A percentile compares a stretch with the other conserved stretches of the same genome.
These are phyloP conservation scores for Agapostemon virescens DNA, from an alignment of 2,888 invertebrate genomes.

Conservation along the genomic window DNA sequence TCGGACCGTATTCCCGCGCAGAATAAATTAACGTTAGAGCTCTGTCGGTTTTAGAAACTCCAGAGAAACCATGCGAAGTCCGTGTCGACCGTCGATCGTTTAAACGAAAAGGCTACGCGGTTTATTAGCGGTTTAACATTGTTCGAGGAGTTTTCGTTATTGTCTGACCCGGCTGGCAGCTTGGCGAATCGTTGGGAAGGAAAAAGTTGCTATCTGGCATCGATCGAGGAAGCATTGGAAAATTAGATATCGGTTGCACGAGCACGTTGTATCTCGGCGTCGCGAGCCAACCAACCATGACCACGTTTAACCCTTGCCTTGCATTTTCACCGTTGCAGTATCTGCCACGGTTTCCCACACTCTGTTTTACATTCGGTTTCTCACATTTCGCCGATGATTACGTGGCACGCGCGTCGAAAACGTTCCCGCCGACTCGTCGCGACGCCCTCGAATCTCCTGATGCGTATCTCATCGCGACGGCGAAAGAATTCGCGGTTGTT, in stretches of 20 bases:
- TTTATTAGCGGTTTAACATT: not conserved
- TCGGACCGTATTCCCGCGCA: no score
- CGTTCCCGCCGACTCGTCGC: constrained; percentile 25
- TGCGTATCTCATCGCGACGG: constrained; percentile 20
- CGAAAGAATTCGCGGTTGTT: constrained; percentile 1
- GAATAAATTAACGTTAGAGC: not conserved
- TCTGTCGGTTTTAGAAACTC: not conserved
- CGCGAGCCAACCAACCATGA: constrained; percentile 47
- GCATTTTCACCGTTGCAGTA: constrained; percentile 39
- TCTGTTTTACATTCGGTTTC: constrained; percentile 48
- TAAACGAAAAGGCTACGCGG: not conserved
- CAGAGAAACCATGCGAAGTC: not conserved
- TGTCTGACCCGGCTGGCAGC: not conserved
- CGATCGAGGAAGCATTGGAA: constrained; percentile 42
- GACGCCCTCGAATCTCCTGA: not conserved
- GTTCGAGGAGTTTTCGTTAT: not conserved
- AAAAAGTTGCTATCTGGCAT: constrained; percentile 1
- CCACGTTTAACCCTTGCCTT: constrained; percentile 57
- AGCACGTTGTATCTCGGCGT: constrained; percentile 2
- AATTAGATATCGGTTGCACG: constrained; percentile 34
- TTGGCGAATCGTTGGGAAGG: not conserved
- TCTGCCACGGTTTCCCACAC: constrained; percentile 47
- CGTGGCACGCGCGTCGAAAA: constrained; percentile 32
- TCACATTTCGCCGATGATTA: constrained; percentile 46
- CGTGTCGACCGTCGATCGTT: not conserved